Percentiles rank a stretch among this genome's conserved stretches.
These are phyloP conservation scores for Notiomystis cincta DNA, from an alignment of 2,113 vertebrate genomes.

Conservation along the genomic window DNA sequence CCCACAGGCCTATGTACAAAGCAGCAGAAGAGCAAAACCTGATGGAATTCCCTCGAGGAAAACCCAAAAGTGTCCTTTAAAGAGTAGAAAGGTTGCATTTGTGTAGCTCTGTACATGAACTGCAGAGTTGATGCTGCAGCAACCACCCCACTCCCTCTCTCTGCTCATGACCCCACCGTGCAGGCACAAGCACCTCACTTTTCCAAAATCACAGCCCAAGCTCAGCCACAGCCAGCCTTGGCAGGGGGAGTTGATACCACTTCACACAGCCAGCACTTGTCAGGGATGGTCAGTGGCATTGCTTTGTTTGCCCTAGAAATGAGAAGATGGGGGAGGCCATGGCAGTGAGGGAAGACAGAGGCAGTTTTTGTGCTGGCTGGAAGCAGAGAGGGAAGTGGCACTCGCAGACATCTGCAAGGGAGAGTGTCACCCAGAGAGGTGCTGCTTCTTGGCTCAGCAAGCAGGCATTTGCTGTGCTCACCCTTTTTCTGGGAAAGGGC, in stretches of 20 bases:
- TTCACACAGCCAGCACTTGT: accelerated
- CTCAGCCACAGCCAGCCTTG: neutral
- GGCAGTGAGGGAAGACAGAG: neutral
- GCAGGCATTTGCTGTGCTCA: neutral
- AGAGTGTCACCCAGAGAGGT: neutral
- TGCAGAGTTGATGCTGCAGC: neutral
- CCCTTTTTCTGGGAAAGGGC: neutral
- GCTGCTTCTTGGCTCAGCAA: neutral
- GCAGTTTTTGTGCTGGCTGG: neutral
- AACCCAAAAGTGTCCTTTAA: neutral
- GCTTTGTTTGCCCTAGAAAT: accelerated
- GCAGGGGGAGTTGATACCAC: accelerated
- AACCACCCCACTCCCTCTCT: neutral
- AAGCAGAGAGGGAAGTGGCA: neutral
- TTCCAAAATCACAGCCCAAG: neutral
- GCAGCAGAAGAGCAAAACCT: neutral
- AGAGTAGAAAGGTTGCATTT: neutral
- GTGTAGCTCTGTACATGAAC: accelerated
- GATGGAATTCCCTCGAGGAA: neutral
- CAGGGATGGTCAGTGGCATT: accelerated
- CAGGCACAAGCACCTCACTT: neutral
- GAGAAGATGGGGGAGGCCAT: accelerated
- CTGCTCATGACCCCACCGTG: accelerated
- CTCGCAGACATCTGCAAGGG: accelerated
- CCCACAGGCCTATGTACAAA: neutral